Base-by-base conservation (phyloP, 2,797 vertebrate species). In the Pelodytes ibericus region DNA sequence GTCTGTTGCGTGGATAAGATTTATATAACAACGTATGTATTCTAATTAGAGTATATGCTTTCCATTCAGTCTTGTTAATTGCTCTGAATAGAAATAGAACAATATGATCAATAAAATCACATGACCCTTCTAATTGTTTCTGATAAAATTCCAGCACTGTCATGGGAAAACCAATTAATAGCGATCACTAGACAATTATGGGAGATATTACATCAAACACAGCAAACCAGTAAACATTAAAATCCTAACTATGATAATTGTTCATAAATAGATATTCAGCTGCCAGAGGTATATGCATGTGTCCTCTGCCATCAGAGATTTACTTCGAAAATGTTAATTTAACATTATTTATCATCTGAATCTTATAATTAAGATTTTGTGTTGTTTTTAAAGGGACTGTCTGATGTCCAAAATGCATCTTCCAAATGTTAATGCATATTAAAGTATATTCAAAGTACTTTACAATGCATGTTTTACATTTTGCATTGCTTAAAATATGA, bases 301-400 rank as follows among this genome's bases (percentile, higher is more conserved):
- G 9, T 49, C 51, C n/a, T 22, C 20, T 56, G 51, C 6, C 22
- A 56, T 15, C 20, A 56, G 24, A 56, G n/a, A n/a, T 6, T 22
- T 9, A 24, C 5, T 56, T 56, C 4, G 9, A 5, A 56, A 25
- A 56, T 56, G 51, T 39, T 39, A 56, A 22, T 8, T 56, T 56
- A 56, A 56, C 24, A n/a, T n/a, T n/a, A n/a, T n/a, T n/a, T n/a
- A n/a, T n/a, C n/a, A n/a, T n/a, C n/a, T n/a, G n/a, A n/a, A n/a
- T n/a, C 22, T 25, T 56, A 20, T 24, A 56, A 56, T 56, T 56
- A 56, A 39, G n/a, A n/a, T n/a, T n/a, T n/a, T n/a, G n/a, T n/a
- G n/a, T n/a, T n/a, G n/a, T n/a, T n/a, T n/a, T n/a, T n/a, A n/a
- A n/a, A n/a, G n/a, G n/a, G n/a, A n/a, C n/a, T n/a, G n/a, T n/a